Evolutionary conservation across 2,113 vertebrate species (phyloP), one percentile per base, ranked within the genome.

Genomic region (Chionomys nivalis): DNA sequence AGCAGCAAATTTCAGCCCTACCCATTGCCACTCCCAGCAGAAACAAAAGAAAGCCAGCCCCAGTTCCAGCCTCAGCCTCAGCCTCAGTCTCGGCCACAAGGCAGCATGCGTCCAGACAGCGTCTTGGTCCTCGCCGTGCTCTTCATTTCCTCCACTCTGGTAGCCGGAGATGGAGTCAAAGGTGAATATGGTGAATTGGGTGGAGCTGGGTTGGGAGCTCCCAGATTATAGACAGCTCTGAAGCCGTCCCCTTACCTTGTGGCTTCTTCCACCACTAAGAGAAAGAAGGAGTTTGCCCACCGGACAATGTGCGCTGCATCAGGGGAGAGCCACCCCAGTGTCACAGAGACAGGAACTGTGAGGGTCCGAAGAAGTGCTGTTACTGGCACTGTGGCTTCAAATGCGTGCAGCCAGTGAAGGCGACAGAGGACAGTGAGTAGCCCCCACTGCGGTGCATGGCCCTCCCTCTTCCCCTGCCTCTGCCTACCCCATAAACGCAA

Each of bases 401-500:
- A 26, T 79, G 76, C 13, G 61, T 68, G 31, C 44, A 2, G 7
- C 76, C 89, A 1, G 89, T 68, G 76, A 7, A 9, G 13, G 6
- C 58, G 26, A 24, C 2, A 0, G 23, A n/a, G 31, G 33, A n/a
- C 2, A 33, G 61, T 79, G 28, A 78, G 89, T 63, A 68, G 61
- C 13, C 0, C 28, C 3, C 42, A 33, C 28, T 4, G 6, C 31
- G 1, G 16, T 1, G 39, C 16, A 4, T 0, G 72, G n/a, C 19
- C 26, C 72, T 44, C 70, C 8, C 42, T n/a, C 31, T 28, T 12
- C 23, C 55, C 42, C 73, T 5, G 11, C 39, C 72, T 42, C 72
- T 31, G 13, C 13, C 26, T 52, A 12, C 1, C 73, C 61, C 75
- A 17, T 36, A 42, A n/a, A n/a, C 28, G 11, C 42, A 36, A 0